phyloP scores from a whole-genome alignment of 2,888 invertebrate species.

The Caenorhabditis wallacei region DNA sequence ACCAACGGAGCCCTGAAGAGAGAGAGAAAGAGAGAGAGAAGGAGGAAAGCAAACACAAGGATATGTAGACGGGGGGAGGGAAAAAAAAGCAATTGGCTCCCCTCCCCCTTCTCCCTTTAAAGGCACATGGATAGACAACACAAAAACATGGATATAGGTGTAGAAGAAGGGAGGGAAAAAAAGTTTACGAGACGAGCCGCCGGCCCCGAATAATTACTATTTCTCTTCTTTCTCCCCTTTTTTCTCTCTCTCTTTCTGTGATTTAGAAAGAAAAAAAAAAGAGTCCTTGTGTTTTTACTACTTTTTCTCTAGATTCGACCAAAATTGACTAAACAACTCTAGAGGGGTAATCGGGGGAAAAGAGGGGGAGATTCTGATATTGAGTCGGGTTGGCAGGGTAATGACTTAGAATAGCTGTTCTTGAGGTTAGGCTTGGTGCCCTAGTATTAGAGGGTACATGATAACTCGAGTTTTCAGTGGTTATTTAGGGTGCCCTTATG shows the following conservation, averaged over 20 bases:
- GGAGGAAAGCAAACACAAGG: conserved; percentile 24
- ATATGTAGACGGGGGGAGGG: conserved; percentile 19
- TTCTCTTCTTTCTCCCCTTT: conserved; percentile 2
- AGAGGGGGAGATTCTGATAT: too few species aligned
- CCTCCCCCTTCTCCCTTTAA: too few species aligned
- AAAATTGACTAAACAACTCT: too few species aligned
- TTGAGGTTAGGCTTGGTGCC: too few species aligned
- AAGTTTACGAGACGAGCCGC: conserved; percentile 17
- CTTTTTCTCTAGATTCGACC: too few species aligned
- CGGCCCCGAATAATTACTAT: conserved; percentile 24
- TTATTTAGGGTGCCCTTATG: too few species aligned
- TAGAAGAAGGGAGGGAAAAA: background rate
- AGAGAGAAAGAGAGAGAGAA: background rate
- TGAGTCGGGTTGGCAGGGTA: background rate
- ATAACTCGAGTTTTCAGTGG: too few species aligned
- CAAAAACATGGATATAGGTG: background rate
- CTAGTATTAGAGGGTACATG: too few species aligned
- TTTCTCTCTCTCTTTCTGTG: background rate
- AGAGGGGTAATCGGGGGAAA: too few species aligned
- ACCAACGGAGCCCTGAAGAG: conserved; percentile 1
- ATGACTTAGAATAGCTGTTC: too few species aligned
- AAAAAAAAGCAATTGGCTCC: conserved; percentile 15
- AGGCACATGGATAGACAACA: background rate
- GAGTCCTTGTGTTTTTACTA: too few species aligned
- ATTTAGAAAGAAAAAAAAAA: too few species aligned